phyloP scores from a whole-genome alignment of 1,140 invertebrate genomes.

The Doryteuthis pealeii region DNA sequence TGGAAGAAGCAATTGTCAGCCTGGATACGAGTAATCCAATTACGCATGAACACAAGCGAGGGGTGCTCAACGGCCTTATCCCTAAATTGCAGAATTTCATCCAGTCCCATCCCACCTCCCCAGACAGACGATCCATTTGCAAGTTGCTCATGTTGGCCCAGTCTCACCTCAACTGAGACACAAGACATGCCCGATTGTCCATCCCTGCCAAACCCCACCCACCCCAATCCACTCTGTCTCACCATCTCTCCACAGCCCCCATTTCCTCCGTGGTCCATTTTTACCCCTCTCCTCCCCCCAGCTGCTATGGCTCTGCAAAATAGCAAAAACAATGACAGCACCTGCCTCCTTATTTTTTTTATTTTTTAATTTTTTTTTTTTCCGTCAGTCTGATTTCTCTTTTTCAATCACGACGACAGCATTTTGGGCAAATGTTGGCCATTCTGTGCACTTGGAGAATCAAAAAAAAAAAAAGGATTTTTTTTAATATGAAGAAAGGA shows the following conservation, averaged over 20 bases:
- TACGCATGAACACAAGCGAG: constrained; percentile 79
- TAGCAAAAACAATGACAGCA: no score
- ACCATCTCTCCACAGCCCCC: constrained; percentile 23
- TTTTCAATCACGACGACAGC: no score
- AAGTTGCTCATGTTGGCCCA: constrained; percentile 81
- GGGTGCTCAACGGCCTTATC: constrained; percentile 75
- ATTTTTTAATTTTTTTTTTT: no score
- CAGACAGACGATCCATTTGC: constrained; percentile 70
- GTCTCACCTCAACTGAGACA: constrained; percentile 39
- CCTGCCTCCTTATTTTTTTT: no score
- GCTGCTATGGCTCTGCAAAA: no score
- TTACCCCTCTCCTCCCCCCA: background rate
- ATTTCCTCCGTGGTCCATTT: constrained; percentile 21
- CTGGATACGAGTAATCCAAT: constrained; percentile 75
- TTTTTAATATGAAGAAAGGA: no score
- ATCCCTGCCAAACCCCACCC: background rate
- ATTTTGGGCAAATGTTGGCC: no score
- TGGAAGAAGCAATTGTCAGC: constrained; percentile 84
- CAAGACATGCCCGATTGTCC: background rate
- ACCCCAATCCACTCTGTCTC: background rate
- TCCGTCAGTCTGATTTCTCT: no score
- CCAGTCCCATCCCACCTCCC: constrained; percentile 69
- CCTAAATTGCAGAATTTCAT: constrained; percentile 75
- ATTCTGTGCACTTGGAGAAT: no score
- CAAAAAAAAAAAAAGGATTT: no score